Evolutionary conservation across 2,888 invertebrate species (phyloP).

Genomic region (Apeira syringaria): DNA sequence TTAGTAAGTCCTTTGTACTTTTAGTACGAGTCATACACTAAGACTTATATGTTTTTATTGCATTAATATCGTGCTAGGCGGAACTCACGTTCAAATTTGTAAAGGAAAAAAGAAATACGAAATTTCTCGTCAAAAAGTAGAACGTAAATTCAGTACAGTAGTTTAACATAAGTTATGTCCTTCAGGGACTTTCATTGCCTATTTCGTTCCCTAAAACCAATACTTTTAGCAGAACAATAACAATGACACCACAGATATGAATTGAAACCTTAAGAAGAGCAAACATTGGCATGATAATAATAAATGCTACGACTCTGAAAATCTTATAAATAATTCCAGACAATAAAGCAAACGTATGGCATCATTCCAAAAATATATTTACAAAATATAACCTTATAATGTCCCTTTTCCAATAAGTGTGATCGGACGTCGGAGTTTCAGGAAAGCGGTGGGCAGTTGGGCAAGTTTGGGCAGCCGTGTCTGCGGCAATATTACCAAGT

Average conservation of each 20-base stretch:
- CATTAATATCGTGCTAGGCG: too few relatives aligned
- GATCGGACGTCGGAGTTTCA: constrained; percentile 72
- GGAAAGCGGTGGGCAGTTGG: constrained; percentile 73
- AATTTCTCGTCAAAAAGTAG: too few relatives aligned
- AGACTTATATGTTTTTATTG: too few relatives aligned
- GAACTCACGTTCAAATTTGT: too few relatives aligned
- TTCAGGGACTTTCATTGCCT: too few relatives aligned
- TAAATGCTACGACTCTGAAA: constrained; percentile 25
- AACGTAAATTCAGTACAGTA: too few relatives aligned
- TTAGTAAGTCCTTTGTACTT: too few relatives aligned
- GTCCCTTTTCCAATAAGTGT: constrained; percentile 69
- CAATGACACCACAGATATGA: constrained; percentile 20
- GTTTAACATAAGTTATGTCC: too few relatives aligned
- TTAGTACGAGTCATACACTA: too few relatives aligned
- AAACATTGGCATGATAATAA: constrained; percentile 29
- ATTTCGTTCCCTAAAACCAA: background rate
- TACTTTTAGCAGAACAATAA: constrained; percentile 22
- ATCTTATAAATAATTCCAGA: constrained; percentile 45
- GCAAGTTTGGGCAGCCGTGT: constrained; percentile 49
- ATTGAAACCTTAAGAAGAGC: constrained; percentile 24
- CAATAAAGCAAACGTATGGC: constrained; percentile 51
- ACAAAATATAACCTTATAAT: constrained; percentile 51
- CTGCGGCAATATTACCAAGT: constrained; percentile 75
- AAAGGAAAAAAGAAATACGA: too few relatives aligned
- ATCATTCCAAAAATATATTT: constrained; percentile 52